These are phyloP conservation scores for Sesamia nonagrioides DNA, from an alignment of 1,140 invertebrate species.

Conservation along the genomic window DNA sequence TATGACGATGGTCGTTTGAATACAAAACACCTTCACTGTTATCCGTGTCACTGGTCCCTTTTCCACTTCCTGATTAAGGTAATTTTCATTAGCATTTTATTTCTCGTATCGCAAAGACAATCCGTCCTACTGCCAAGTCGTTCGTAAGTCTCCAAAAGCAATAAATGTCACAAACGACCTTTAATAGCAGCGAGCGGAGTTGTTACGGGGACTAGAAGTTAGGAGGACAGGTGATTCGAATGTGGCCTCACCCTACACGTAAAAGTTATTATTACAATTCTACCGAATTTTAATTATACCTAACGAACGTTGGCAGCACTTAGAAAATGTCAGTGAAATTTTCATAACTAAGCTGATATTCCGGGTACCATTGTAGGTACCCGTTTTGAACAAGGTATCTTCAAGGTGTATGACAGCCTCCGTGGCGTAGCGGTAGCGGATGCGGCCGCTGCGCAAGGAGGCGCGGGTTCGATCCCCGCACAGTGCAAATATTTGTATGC, in stretches of 20 bases:
- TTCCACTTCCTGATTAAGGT: constrained; percentile 22
- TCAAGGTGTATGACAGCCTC: constrained; percentile 45
- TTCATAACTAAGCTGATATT: constrained; percentile 50
- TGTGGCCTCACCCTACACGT: constrained; percentile 24
- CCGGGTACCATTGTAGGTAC: constrained; percentile 1
- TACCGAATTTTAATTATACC: constrained; percentile 47
- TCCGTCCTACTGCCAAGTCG: constrained; percentile 18
- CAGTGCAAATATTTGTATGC: too few relatives aligned
- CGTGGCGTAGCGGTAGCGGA: too few relatives aligned
- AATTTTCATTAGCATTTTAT: constrained; percentile 33
- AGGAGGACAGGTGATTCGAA: background rate
- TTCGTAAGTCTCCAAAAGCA: constrained; percentile 36
- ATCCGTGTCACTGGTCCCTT: background rate
- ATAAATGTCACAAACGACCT: constrained; percentile 42
- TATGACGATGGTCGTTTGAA: background rate
- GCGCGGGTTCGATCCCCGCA: too few relatives aligned
- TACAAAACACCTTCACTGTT: constrained; percentile 7
- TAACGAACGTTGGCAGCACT: constrained; percentile 32
- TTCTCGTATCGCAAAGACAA: constrained; percentile 18
- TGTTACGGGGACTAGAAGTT: constrained; percentile 6
- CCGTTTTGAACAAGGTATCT: constrained; percentile 43
- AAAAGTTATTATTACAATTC: constrained; percentile 46
- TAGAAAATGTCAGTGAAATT: constrained; percentile 48
- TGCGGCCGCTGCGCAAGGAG: too few relatives aligned
- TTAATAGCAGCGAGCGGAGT: constrained; percentile 32